Evolutionary conservation across 2,888 invertebrate species (phyloP), one percentile per base, ranked within the genome.

Genomic region (Chrysolina oricalcia): DNA sequence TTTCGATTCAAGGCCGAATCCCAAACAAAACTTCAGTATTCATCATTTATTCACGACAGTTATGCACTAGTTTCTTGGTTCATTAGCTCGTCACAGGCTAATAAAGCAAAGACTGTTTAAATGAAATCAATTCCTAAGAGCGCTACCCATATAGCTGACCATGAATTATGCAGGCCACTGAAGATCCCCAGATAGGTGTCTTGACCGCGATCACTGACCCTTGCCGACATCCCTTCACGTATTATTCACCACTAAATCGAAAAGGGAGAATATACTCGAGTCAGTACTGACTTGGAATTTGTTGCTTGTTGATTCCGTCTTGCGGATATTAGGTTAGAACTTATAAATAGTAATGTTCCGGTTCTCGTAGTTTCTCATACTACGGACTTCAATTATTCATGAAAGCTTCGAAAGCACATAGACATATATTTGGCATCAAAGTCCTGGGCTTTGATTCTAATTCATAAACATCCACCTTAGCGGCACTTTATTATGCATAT

Each of bases 151-250:
- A 35, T 59, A n/a, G 15, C n/a, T 59, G 0, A 8, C 15, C 23
- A 59, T 59, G 83, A 84, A 87, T 87, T 84, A 86, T 85, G 85
- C 85, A 87, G 62, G 81, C 81, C 64, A 80, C 76, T 76, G 76
- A 72, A 67, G 70, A 66, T 73, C 48, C 63, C 43, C 2, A 80
- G 84, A 85, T 85, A 83, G 84, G 81, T 83, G 82, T 83, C 84
- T 85, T 85, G 86, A 87, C 86, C 86, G 78, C 85, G 79, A 83
- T 83, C 82, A 81, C 79, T 80, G 83, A 81, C 84, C 85, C 83
- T 79, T 23, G 17, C 63, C 50, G 50, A 74, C 74, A 78, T 78
- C 81, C 81, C 78, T 76, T 53, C 43, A 74, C 76, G 81, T 81
- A 79, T 78, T 80, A 79, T 81, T 81, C 79, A 68, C 78, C 79